Evolutionary conservation across 1,140 invertebrate species (phyloP).

Genomic region (Pseudomyrmex pallidus): DNA sequence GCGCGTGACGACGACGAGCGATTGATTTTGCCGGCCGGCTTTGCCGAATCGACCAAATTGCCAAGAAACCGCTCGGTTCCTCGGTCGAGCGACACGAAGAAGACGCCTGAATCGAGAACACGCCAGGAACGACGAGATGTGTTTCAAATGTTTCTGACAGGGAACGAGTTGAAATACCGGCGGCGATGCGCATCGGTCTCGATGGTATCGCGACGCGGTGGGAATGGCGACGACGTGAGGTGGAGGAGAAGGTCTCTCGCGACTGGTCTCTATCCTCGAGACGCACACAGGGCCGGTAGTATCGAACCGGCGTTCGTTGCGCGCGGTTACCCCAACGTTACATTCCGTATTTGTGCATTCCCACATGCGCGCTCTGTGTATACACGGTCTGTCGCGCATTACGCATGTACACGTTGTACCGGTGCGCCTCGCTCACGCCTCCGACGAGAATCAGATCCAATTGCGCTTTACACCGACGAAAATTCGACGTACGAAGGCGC

Average conservation of each 20-base stretch:
- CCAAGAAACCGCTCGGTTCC: too few species aligned
- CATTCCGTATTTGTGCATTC: constrained; percentile 65
- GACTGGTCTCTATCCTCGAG: constrained; percentile 33
- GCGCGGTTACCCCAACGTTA: constrained; percentile 73
- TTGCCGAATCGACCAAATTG: too few species aligned
- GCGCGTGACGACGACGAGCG: too few species aligned
- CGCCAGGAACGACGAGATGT: too few species aligned
- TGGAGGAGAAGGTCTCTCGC: constrained; percentile 46
- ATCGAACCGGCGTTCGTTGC: constrained; percentile 84
- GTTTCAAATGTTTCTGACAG: too few species aligned
- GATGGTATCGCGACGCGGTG: constrained; percentile 25
- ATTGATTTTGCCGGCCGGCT: too few species aligned
- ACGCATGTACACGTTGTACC: background rate
- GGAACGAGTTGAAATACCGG: too few species aligned
- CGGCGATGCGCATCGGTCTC: too few species aligned
- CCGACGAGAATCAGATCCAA: constrained; percentile 15
- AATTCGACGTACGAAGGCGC: too few species aligned
- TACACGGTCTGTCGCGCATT: background rate
- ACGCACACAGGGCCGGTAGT: constrained; percentile 79
- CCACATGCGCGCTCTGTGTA: constrained; percentile 25
- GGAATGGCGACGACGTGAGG: constrained; percentile 63
- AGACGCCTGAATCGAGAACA: too few species aligned
- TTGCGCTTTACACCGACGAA: background rate
- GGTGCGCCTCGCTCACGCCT: background rate
- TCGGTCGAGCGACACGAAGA: too few species aligned